A percentile compares a stretch with the other conserved stretches of the same genome.
phyloP scores from a whole-genome alignment of 2,797 vertebrate species.

The Poecilia wingei region DNA sequence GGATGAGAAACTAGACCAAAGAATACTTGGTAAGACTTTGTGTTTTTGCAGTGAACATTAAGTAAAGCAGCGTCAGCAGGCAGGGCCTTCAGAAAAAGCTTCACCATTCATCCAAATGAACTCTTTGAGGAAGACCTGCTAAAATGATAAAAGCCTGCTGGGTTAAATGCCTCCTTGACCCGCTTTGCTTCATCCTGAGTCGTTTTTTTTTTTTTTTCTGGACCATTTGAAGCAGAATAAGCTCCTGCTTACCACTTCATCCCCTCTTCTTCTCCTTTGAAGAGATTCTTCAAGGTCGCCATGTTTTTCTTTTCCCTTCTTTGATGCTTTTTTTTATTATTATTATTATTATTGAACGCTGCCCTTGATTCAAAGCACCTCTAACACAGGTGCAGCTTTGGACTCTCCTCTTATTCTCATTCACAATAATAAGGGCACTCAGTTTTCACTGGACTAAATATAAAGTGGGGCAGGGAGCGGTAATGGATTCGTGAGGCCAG shows the following conservation, averaged over 20 bases:
- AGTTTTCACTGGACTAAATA: conserved; percentile 7
- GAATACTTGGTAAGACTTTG: background rate
- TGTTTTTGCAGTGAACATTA: background rate
- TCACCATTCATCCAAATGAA: background rate
- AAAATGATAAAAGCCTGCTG: conserved; percentile 32
- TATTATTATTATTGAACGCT: conserved; percentile 27
- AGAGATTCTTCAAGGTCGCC: conserved; percentile 18
- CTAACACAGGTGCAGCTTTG: conserved; percentile 30
- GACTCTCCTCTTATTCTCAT: conserved; percentile 12
- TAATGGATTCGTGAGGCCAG: conserved; percentile 23
- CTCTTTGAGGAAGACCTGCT: background rate
- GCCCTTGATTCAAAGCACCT: conserved; percentile 24
- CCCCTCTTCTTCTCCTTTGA: conserved; percentile 25
- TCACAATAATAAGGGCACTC: background rate
- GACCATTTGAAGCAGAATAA: background rate
- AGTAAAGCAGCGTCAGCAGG: background rate
- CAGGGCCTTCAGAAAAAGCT: background rate
- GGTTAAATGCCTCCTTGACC: conserved; percentile 19
- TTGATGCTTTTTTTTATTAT: conserved; percentile 37
- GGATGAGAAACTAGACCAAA: background rate
- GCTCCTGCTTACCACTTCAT: conserved; percentile 6
- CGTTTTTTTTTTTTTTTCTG: background rate
- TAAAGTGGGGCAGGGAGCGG: conserved; percentile 30
- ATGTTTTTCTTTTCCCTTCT: conserved; percentile 27
- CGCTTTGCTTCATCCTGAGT: conserved; percentile 27